A percentile compares a stretch with the other conserved stretches of the same genome.
Evolutionary conservation across 1,140 invertebrate species (phyloP).

Genomic region (Galleria mellonella): DNA sequence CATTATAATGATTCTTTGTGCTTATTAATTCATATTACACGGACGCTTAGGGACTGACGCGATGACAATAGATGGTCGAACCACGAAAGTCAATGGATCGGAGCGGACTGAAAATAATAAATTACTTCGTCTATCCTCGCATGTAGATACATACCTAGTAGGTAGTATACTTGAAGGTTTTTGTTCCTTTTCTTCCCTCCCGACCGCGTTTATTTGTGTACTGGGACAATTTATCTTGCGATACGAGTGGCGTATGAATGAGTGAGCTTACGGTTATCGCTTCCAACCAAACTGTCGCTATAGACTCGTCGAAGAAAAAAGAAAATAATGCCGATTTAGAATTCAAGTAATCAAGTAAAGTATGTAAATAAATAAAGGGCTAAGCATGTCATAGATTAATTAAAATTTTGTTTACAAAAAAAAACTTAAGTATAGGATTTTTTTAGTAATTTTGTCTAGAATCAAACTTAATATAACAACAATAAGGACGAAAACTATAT

Average conservation of each 20-base stretch:
- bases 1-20: constrained; percentile 63
- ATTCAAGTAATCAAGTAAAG: too few species aligned
- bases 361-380: too few species aligned
- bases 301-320: background rate
- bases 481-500: too few species aligned
- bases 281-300: constrained; percentile 26
- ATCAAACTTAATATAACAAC: too few species aligned
- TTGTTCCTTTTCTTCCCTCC: constrained; percentile 49
- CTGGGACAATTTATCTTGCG: constrained; percentile 64
- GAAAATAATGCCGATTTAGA: too few species aligned
- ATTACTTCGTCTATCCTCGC: constrained; percentile 52
- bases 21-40: constrained; percentile 74
- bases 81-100: constrained; percentile 64
- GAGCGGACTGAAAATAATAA: constrained; percentile 62
- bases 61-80: constrained; percentile 56
- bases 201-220: constrained; percentile 56
- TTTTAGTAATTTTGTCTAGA: too few species aligned
- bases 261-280: constrained; percentile 47
- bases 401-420: too few species aligned
- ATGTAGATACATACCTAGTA: constrained; percentile 25
- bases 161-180: constrained; percentile 38
- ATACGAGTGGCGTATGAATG: constrained; percentile 59
- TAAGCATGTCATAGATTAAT: too few species aligned
- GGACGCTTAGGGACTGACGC: constrained; percentile 57
- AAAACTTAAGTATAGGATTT: too few species aligned